Evolutionary conservation across 2,888 invertebrate genomes (phyloP), one percentile per base, ranked within the genome.

Genomic region (Sipha maydis): DNA sequence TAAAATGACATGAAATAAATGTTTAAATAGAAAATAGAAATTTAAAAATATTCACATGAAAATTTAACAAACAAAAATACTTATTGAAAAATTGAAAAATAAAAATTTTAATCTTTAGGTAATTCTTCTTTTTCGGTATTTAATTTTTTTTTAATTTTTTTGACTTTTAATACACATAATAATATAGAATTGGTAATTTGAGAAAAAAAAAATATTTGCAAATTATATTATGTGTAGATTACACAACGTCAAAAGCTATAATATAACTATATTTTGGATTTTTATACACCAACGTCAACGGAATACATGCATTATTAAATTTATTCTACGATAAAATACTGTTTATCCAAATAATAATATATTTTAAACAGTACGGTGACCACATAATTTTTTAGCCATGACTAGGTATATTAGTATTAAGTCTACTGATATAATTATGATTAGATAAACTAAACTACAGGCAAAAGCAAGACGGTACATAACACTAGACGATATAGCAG

Each of bases 401-500:
- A 21, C 71, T 77, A 4, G 41, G 19, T n/a, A 2, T 84, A 85
- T 77, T 48, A 85, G 76, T 21, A 84, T 41, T 75, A 75, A 84
- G 75, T 28, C 61, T 84, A 85, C 76, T 69, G n/a, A 19, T 48
- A n/a, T 41, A 67, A 31, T 73, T 54, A 34, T 54, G 0, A 41
- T 67, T 76, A 67, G 41, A 61, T 85, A 78, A 85, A 83, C 71
- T 71, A 21, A 85, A 78, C 78, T 85, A 61, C 75, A 85, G 85
- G 77, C 77, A 85, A 78, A 85, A 85, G 85, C 85, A 78, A 34
- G 67, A 85, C 77, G 69, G 31, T 69, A 78, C 84, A 85, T 76
- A 56, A 73, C 56, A 56, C 56, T 38, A 19, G 61, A 61, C 73
- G 67, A 28, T 31, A 78, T 56, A 28, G 38, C 38, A 71, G 9